Base-by-base conservation (phyloP, 53 echinoderm and acorn worm genomes). In the Arbacia lixula region DNA sequence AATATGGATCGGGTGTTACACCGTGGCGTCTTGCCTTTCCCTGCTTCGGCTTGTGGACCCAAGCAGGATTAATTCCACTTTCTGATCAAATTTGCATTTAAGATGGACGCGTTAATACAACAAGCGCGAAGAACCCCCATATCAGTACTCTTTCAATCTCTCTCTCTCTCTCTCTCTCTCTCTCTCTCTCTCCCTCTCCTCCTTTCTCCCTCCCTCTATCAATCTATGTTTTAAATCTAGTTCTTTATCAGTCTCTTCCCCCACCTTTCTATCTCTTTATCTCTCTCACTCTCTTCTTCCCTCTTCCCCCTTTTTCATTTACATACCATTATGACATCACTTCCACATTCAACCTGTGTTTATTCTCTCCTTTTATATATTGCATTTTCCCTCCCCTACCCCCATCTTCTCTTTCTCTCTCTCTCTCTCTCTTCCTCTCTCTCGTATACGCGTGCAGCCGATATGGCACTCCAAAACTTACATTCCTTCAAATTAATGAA, bases 41-140 rank as follows among this genome's bases (percentile, higher is more conserved):
- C 39, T 29, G 60, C 60, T 26, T 38, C 53, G 41, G 37, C 79
- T 78, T 78, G 79, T 78, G 60, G 60, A 78, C 79, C 36, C 79
- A 40, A 39, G 60, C 24, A 12, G 79, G 79, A 78, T 78, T 78
- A 78, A 60, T 78, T 78, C 79, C 60, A 78, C 60, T 78, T 78
- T 78, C 39, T 60, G 79, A 78, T 78, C 79, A 78, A 78, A 78
- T 78, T 78, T 78, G 79, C 79, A 78, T 78, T 60, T 78, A 78
- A 78, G 79, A 78, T 78, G 43, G 79, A 60, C 42, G 79, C 79
- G 22, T 78, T 78, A 60, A 78, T 78, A 57, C 27, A 37, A 57
- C 79, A 28, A 60, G 79, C 61, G 60, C 21, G 36, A 51, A 37
- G 37, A 24, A 37, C 36, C 36, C 66, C 66, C 66, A 37, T n/a